A percentile compares a stretch with the other conserved stretches of the same genome.
phyloP scores from a whole-genome alignment of 2,888 invertebrate species.

The Drosophila peninsularis region DNA sequence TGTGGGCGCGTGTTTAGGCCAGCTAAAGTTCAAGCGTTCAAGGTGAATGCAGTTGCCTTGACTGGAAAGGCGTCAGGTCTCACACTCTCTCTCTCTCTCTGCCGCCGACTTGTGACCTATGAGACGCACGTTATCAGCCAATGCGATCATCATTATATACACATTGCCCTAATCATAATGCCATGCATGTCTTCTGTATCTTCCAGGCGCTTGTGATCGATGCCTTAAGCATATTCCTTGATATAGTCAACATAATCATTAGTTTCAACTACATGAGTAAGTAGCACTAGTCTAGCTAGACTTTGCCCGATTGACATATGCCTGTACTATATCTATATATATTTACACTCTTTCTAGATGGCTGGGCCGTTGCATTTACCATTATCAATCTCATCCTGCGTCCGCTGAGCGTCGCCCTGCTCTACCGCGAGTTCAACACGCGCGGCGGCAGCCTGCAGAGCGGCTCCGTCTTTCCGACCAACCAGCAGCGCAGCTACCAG shows the following conservation, averaged over 20 bases:
- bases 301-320: background rate
- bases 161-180: constrained; percentile 4
- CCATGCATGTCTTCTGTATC: constrained; percentile 14
- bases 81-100: background rate
- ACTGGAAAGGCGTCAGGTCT: constrained; percentile 9
- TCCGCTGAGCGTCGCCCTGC: constrained; percentile 82
- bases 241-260: constrained; percentile 83
- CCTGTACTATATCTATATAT: background rate
- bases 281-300: constrained; percentile 52
- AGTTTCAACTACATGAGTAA: constrained; percentile 83
- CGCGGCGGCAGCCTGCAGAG: constrained; percentile 82
- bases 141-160: constrained; percentile 1
- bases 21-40: constrained; percentile 44
- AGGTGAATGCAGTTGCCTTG: constrained; percentile 39
- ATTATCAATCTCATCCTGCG: constrained; percentile 83
- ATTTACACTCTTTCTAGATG: constrained; percentile 66
- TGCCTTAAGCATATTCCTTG: constrained; percentile 84
- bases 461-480: constrained; percentile 83
- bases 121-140: background rate
- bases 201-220: constrained; percentile 84
- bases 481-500: constrained; percentile 84
- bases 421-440: constrained; percentile 83
- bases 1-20: constrained; percentile 22
- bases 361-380: constrained; percentile 83
- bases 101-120: constrained; percentile 1